Evolutionary conservation across 2,888 invertebrate genomes (phyloP).

Genomic region (Andrena marginata): DNA sequence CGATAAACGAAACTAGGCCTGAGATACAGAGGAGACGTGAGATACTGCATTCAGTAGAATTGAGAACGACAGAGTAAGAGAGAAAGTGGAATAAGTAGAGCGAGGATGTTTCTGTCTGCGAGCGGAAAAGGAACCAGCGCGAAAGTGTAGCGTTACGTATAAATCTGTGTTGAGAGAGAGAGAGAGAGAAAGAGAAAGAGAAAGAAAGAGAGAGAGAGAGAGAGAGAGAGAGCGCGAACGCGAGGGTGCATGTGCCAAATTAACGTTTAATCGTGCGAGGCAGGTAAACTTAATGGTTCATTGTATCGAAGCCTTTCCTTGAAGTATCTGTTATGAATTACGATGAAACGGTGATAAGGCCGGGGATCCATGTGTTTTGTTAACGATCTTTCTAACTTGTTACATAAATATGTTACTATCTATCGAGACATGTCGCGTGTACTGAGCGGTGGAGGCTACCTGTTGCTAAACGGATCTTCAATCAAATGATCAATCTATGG

Average conservation of each 20-base stretch:
- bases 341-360: conserved; percentile 11
- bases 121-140: conserved; percentile 5
- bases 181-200: no score
- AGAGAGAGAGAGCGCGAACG: conserved; percentile 15
- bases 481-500: conserved; percentile 29
- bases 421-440: conserved; percentile 14
- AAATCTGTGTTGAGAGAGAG: conserved; percentile 6
- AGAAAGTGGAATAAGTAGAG: neutral
- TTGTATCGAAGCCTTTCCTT: conserved; percentile 46
- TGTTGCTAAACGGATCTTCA: conserved; percentile 57
- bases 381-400: conserved; percentile 38
- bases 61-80: conserved; percentile 28
- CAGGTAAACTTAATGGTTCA: conserved; percentile 49
- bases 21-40: conserved; percentile 59
- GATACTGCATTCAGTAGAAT: neutral
- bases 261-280: conserved; percentile 55
- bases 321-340: conserved; percentile 34
- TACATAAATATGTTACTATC: conserved; percentile 29
- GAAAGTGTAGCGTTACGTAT: conserved; percentile 45
- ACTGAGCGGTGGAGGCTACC: neutral
- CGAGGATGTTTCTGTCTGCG: conserved; percentile 19
- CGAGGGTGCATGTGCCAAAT: conserved; percentile 71
- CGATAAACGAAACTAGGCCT: conserved; percentile 76
- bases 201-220: no score
- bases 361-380: conserved; percentile 23